Conservation (phyloP, 2,797 vertebrate species). For the Pseudomugil tenellus region DNA sequence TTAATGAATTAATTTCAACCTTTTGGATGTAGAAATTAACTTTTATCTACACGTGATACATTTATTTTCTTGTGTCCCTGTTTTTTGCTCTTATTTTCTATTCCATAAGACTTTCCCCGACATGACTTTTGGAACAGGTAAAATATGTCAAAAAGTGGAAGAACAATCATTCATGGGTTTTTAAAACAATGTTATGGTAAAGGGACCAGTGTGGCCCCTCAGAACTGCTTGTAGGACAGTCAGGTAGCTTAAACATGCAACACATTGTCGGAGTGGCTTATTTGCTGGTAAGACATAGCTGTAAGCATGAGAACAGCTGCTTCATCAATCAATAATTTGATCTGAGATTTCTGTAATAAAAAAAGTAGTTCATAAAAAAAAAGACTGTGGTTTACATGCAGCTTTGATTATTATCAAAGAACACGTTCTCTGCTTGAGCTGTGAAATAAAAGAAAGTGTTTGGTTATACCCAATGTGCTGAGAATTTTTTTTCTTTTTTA, state of each 20-base stretch:
- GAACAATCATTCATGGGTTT: background rate
- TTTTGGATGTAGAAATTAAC: conserved; percentile 36
- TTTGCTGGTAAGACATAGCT: background rate
- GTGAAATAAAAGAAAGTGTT: background rate
- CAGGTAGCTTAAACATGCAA: background rate
- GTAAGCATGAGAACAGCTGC: conserved; percentile 27
- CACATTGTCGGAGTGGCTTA: no score
- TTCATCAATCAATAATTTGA: conserved; percentile 32
- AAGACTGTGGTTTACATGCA: background rate
- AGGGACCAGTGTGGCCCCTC: background rate
- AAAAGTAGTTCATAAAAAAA: conserved; percentile 10
- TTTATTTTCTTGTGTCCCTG: conserved; percentile 43
- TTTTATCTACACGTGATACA: conserved; percentile 54
- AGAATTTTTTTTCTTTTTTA: no score
- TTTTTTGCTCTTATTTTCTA: conserved; percentile 39
- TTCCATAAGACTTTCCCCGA: background rate
- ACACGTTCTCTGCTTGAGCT: conserved; percentile 31
- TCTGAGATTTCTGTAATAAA: conserved; percentile 9
- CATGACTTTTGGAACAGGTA: background rate
- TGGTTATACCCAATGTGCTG: no score
- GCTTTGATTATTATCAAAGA: conserved; percentile 25
- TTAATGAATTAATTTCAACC: conserved; percentile 18
- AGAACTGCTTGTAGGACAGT: background rate
- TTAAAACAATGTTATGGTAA: background rate
- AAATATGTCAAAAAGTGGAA: background rate